These are phyloP conservation scores for Trissolcus brochymenae DNA, from an alignment of 2,888 invertebrate genomes.

Conservation along the genomic window DNA sequence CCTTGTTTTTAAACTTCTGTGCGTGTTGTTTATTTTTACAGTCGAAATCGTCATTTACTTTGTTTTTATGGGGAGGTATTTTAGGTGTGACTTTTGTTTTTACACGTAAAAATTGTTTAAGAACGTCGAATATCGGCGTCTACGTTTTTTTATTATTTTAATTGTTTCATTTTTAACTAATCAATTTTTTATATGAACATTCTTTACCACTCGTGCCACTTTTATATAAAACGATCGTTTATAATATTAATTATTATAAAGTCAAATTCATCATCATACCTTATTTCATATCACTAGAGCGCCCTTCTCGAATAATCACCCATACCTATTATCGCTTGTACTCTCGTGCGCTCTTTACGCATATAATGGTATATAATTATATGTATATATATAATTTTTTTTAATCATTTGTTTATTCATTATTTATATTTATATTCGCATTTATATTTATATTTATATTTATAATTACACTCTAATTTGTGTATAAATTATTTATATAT, in stretches of 20 bases:
- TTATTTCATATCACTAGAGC: constrained; percentile 55
- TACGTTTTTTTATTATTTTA: constrained; percentile 38
- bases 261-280: constrained; percentile 58
- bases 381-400: constrained; percentile 8
- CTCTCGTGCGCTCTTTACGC: constrained; percentile 52
- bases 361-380: constrained; percentile 31
- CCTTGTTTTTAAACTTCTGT: constrained; percentile 29
- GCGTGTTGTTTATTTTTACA: constrained; percentile 44
- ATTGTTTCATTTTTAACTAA: constrained; percentile 53
- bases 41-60: constrained; percentile 38
- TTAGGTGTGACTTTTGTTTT: constrained; percentile 63
- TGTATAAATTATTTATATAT: constrained; percentile 52
- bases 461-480: constrained; percentile 53
- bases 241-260: constrained; percentile 61
- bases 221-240: constrained; percentile 65
- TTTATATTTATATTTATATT: constrained; percentile 45
- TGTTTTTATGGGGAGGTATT: constrained; percentile 62
- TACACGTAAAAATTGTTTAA: constrained; percentile 65
- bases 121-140: constrained; percentile 57
- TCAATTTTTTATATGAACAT: constrained; percentile 60
- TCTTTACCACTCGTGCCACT: constrained; percentile 62
- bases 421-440: constrained; percentile 16
- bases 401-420: no score
- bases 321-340: constrained; percentile 47
- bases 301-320: constrained; percentile 52